These are phyloP conservation scores for Propithecus coquereli DNA, from an alignment of 2,113 vertebrate species.

Conservation along the genomic window DNA sequence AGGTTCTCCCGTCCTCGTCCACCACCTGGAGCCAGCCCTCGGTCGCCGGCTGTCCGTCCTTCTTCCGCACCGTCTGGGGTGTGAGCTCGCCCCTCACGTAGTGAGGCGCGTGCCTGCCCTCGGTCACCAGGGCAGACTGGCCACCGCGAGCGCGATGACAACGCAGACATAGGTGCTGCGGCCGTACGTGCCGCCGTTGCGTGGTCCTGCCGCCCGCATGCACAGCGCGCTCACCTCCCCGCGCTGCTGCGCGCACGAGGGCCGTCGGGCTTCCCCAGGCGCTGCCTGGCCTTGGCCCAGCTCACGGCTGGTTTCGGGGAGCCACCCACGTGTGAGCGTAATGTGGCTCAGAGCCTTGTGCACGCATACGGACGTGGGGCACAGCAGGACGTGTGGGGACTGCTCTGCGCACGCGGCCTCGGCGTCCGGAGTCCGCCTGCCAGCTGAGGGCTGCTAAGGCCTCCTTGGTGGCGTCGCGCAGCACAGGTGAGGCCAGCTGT, in stretches of 20 bases:
- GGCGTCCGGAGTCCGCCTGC: conserved; percentile 85
- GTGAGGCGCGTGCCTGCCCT: conserved; percentile 97
- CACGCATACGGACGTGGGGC: conserved; percentile 89
- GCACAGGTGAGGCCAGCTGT: conserved; percentile 97
- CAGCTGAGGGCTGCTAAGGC: conserved; percentile 95
- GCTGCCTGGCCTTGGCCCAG: conserved; percentile 92
- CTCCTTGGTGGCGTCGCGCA: conserved; percentile 93
- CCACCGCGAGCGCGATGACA: conserved; percentile 86
- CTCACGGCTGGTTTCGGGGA: conserved; percentile 90
- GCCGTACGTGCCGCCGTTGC: conserved; percentile 92
- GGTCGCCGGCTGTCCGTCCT: conserved; percentile 88
- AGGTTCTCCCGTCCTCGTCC: conserved; percentile 97
- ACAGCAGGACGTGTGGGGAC: conserved; percentile 90
- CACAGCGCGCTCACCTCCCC: conserved; percentile 88
- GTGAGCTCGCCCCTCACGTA: conserved; percentile 96
- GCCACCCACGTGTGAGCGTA: conserved; percentile 91
- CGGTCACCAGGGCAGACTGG: conserved; percentile 83
- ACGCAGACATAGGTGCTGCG: conserved; percentile 79
- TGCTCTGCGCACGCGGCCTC: conserved; percentile 81
- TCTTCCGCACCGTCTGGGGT: conserved; percentile 95
- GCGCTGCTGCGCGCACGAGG: conserved; percentile 86
- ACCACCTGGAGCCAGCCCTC: conserved; percentile 94
- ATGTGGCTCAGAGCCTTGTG: conserved; percentile 91
- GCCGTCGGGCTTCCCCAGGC: conserved; percentile 82
- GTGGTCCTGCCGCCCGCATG: conserved; percentile 87